Evolutionary conservation across 2,888 invertebrate genomes (phyloP).

Genomic region (Lochmaea crataegi): DNA sequence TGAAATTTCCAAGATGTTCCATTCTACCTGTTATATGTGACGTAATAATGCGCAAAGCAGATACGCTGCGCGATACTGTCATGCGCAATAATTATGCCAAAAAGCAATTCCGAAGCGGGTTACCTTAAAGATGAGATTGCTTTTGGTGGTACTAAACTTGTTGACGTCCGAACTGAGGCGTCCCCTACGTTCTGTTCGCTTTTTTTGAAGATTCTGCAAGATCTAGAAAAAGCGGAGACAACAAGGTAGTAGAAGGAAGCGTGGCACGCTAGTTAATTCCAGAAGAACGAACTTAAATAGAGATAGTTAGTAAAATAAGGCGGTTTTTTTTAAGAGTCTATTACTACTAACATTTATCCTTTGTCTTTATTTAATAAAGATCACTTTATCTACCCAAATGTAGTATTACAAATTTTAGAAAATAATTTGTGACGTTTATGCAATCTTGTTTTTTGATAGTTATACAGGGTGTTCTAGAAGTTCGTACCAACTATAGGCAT

Average conservation of each 20-base stretch:
- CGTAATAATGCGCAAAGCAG: conserved; percentile 60
- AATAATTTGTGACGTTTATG: too few species aligned
- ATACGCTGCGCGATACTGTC: conserved; percentile 65
- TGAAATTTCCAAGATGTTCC: not conserved
- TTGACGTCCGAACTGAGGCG: conserved; percentile 95
- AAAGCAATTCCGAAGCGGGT: conserved; percentile 72
- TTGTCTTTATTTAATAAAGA: not conserved
- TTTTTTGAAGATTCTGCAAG: conserved; percentile 99
- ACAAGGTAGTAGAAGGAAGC: conserved; percentile 82
- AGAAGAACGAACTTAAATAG: conserved; percentile 61
- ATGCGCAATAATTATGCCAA: conserved; percentile 57
- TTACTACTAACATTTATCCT: not conserved
- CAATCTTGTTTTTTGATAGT: too few species aligned
- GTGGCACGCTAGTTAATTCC: conserved; percentile 60
- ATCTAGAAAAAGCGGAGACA: conserved; percentile 93
- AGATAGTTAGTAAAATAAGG: conserved; percentile 38
- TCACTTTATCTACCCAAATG: not conserved
- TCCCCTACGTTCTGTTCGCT: conserved; percentile 97
- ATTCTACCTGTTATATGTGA: conserved; percentile 29
- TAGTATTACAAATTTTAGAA: too few species aligned
- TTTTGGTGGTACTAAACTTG: conserved; percentile 94
- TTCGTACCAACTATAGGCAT: too few species aligned
- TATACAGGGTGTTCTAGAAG: too few species aligned
- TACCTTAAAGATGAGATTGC: conserved; percentile 99
- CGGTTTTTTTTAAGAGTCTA: conserved; percentile 14